phyloP scores from a whole-genome alignment of 2,113 vertebrate genomes.

The Solenodon paradoxus region DNA sequence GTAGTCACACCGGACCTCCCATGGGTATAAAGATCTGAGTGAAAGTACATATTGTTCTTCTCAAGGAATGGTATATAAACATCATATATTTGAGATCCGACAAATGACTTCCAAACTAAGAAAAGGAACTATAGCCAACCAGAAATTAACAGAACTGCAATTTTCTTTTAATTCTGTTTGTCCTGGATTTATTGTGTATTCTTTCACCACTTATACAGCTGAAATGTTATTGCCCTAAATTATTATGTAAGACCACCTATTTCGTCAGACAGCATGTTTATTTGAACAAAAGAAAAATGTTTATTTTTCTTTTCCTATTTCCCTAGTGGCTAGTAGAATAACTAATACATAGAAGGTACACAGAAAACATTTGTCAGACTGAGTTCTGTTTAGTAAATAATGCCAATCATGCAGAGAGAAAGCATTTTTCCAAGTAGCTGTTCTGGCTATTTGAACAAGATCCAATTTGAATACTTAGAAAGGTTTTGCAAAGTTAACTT shows the following conservation, averaged over 20 bases:
- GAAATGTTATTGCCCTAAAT: neutral
- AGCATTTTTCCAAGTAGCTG: neutral
- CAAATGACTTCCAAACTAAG: neutral
- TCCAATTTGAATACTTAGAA: neutral
- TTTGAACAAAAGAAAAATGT: neutral
- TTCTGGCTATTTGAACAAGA: neutral
- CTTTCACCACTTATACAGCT: neutral
- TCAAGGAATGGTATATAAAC: neutral
- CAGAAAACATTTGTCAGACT: neutral
- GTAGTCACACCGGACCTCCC: fast-evolving
- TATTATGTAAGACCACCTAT: neutral
- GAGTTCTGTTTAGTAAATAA: neutral
- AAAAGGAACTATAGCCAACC: neutral
- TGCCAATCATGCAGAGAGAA: neutral
- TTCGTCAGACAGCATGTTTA: neutral
- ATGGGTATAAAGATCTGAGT: neutral
- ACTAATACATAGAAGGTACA: neutral
- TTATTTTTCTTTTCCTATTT: neutral
- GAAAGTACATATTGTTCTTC: neutral
- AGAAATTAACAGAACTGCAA: neutral
- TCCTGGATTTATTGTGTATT: fast-evolving
- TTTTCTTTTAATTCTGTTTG: neutral
- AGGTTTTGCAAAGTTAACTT: neutral
- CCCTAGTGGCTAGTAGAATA: neutral
- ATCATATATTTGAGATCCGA: too few relatives aligned